A percentile compares a stretch with the other conserved stretches of the same genome.
These are phyloP conservation scores for Channa striata DNA, from an alignment of 2,797 vertebrate genomes.

Conservation along the genomic window DNA sequence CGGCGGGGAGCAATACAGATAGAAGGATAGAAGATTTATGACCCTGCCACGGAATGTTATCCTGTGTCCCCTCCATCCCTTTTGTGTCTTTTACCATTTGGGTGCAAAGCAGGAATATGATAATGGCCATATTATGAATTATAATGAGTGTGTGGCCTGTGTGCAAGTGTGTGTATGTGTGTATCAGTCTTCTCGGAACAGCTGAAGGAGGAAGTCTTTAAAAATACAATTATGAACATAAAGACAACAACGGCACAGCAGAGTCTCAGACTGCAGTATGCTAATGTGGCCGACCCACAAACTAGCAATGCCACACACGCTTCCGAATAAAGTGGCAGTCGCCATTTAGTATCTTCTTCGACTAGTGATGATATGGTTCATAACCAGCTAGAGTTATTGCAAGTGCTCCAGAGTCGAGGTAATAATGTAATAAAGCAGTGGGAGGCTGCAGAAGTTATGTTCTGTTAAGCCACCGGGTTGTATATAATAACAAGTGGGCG, in stretches of 20 bases:
- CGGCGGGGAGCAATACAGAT: conserved; percentile 22
- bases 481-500: no score
- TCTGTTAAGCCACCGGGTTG: no score
- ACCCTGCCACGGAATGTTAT: conserved; percentile 60
- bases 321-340: background rate
- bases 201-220: conserved; percentile 28
- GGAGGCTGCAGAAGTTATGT: no score
- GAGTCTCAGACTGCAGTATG: conserved; percentile 4
- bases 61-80: conserved; percentile 43
- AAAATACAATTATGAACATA: conserved; percentile 22
- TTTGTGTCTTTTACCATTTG: conserved; percentile 66
- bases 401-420: background rate
- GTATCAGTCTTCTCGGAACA: conserved; percentile 17
- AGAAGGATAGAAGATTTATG: conserved; percentile 74
- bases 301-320: background rate
- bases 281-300: conserved; percentile 3
- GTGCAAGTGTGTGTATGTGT: conserved; percentile 14
- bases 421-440: no score
- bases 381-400: background rate
- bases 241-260: conserved; percentile 4
- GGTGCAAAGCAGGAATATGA: conserved; percentile 72
- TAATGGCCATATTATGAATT: conserved; percentile 67
- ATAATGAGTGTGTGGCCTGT: conserved; percentile 52
- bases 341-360: conserved; percentile 5
- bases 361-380: no score